A percentile compares a stretch with the other conserved stretches of the same genome.
Conservation (phyloP, 2,797 vertebrate genomes). For the Ctenopoma multispine region DNA sequence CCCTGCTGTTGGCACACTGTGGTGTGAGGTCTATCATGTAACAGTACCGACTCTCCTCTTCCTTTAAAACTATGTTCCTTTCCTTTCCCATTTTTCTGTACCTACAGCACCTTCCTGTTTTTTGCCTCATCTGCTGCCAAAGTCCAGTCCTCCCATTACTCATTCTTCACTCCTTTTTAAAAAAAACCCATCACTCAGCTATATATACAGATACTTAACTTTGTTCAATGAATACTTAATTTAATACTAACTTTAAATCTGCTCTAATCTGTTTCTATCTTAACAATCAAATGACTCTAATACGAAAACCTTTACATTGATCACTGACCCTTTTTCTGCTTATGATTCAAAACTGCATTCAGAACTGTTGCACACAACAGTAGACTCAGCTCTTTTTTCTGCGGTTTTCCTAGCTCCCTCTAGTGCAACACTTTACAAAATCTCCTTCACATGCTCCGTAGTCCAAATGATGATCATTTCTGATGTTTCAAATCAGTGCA, state of each 20-base stretch:
- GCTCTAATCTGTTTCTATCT: neutral
- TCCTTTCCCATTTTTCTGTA: neutral
- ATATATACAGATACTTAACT: neutral
- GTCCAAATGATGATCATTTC: neutral
- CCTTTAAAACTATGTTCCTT: neutral
- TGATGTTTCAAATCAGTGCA: neutral
- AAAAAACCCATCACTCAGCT: too few species aligned
- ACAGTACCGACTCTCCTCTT: slow-evolving; percentile 6
- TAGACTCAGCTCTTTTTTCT: neutral
- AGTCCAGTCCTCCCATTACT: neutral
- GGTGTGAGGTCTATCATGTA: slow-evolving; percentile 31
- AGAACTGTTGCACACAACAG: too few species aligned
- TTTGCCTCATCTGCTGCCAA: neutral
- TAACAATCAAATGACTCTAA: neutral
- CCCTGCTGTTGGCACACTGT: slow-evolving; percentile 26
- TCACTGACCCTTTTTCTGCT: too few species aligned
- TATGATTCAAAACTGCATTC: too few species aligned
- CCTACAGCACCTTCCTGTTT: neutral
- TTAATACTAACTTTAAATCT: neutral
- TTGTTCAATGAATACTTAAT: too few species aligned
- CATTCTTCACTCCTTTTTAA: neutral
- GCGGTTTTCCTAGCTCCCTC: neutral
- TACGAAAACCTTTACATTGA: too few species aligned
- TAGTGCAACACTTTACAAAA: neutral
- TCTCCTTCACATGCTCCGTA: neutral